phyloP scores from a whole-genome alignment of 35 echinoderm and acorn worm genomes.

The Patiria miniata region DNA sequence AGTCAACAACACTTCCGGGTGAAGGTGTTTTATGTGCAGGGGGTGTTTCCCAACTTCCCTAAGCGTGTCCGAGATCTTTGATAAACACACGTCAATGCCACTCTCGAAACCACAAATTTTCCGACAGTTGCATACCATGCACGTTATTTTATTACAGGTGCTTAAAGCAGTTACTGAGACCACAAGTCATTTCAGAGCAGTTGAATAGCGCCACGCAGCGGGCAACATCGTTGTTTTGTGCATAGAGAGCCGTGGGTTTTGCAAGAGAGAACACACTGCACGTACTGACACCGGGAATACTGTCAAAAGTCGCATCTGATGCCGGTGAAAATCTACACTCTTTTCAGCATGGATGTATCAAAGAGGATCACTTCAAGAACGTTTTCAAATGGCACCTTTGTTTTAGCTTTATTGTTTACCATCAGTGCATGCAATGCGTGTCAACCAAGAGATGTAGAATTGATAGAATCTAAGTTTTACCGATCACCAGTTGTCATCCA shows the following conservation, averaged over 20 bases:
- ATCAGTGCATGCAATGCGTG: slow-evolving; percentile 8
- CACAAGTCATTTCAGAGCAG: not conserved
- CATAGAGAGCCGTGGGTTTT: too few species aligned
- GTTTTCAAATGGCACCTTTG: not conserved
- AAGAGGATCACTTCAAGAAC: not conserved
- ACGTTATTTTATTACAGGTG: not conserved
- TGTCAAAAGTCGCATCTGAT: not conserved
- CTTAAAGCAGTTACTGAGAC: not conserved
- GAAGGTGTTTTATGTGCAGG: not conserved
- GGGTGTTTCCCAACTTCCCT: not conserved
- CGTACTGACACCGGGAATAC: not conserved
- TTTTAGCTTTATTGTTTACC: not conserved
- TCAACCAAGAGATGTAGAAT: not conserved
- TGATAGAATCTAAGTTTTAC: not conserved
- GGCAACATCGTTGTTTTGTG: not conserved
- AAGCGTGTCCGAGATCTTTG: slow-evolving; percentile 12
- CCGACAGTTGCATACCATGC: not conserved
- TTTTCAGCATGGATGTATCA: not conserved
- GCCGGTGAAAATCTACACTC: not conserved
- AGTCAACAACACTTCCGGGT: slow-evolving; percentile 15
- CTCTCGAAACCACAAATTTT: not conserved
- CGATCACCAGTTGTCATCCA: slow-evolving; percentile 9
- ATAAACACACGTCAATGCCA: not conserved
- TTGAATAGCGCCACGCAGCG: slow-evolving; percentile 12
- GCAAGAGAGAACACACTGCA: not conserved